phyloP scores from a whole-genome alignment of 2,797 vertebrate species.

The Brachyrhaphis roseni region DNA sequence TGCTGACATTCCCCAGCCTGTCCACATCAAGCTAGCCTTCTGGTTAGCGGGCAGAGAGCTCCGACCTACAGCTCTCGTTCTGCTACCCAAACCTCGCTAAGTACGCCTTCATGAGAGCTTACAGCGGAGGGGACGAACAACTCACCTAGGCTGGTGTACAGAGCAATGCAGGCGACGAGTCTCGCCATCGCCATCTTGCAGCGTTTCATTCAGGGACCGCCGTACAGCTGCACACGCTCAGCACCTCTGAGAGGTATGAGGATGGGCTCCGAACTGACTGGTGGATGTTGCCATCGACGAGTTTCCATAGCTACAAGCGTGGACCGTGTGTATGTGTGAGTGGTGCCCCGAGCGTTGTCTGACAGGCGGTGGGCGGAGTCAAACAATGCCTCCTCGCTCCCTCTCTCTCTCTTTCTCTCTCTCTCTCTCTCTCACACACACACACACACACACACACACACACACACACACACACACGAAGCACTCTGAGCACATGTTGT shows the following conservation, averaged over 20 bases:
- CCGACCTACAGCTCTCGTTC: slow-evolving; percentile 21
- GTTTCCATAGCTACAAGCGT: slow-evolving; percentile 82
- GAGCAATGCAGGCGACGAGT: slow-evolving; percentile 60
- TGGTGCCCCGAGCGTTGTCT: slow-evolving; percentile 44
- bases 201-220: slow-evolving; percentile 53
- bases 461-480: neutral
- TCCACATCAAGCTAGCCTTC: slow-evolving; percentile 45
- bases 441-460: too few relatives aligned
- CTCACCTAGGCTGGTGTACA: slow-evolving; percentile 77
- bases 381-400: neutral
- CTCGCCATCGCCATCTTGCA: slow-evolving; percentile 83
- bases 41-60: slow-evolving; percentile 33
- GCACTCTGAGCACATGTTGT: neutral
- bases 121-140: slow-evolving; percentile 7
- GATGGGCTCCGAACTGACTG: slow-evolving; percentile 66
- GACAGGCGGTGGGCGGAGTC: slow-evolving; percentile 51
- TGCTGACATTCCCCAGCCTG: slow-evolving; percentile 15
- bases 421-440: too few relatives aligned
- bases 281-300: slow-evolving; percentile 80
- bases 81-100: slow-evolving; percentile 14
- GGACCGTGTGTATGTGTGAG: fast-evolving
- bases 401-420: too few relatives aligned
- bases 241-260: slow-evolving; percentile 72
- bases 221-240: slow-evolving; percentile 59
- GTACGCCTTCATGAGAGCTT: neutral